phyloP scores from a whole-genome alignment of 2,797 vertebrate species.

The Pogoniulus pusillus region DNA sequence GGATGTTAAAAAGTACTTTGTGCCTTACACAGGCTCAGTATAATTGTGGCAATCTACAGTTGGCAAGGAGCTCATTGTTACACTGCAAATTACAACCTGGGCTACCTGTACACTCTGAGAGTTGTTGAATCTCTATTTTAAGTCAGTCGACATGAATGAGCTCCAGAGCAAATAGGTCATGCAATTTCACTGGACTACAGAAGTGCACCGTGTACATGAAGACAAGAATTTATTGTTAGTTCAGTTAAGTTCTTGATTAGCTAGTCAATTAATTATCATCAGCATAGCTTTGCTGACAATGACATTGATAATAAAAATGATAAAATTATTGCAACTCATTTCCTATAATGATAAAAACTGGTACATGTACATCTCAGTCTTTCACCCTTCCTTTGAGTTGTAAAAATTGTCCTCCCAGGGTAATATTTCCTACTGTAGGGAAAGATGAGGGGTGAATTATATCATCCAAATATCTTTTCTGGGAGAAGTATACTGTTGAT shows the following conservation, averaged over 20 bases:
- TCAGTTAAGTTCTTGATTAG: background rate
- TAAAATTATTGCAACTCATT: background rate
- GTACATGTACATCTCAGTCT: background rate
- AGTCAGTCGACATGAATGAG: background rate
- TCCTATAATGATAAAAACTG: background rate
- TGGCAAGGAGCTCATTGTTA: background rate
- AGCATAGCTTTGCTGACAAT: background rate
- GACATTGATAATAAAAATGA: background rate
- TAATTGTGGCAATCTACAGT: background rate
- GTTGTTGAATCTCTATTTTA: background rate
- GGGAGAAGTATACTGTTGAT: background rate
- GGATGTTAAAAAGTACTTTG: background rate
- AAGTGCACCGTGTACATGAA: background rate
- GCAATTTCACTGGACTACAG: background rate
- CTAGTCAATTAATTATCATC: background rate
- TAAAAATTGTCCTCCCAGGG: background rate
- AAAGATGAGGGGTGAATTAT: background rate
- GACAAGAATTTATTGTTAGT: background rate
- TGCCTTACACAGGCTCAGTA: background rate
- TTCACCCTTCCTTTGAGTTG: background rate
- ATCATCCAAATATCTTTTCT: background rate
- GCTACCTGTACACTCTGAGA: background rate
- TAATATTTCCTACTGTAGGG: fast-evolving
- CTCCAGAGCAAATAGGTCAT: background rate
- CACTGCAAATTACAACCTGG: background rate